Percentiles rank a stretch among this genome's conserved stretches.
Conservation (phyloP, 2,797 vertebrate genomes). For the Danio tinwini region DNA sequence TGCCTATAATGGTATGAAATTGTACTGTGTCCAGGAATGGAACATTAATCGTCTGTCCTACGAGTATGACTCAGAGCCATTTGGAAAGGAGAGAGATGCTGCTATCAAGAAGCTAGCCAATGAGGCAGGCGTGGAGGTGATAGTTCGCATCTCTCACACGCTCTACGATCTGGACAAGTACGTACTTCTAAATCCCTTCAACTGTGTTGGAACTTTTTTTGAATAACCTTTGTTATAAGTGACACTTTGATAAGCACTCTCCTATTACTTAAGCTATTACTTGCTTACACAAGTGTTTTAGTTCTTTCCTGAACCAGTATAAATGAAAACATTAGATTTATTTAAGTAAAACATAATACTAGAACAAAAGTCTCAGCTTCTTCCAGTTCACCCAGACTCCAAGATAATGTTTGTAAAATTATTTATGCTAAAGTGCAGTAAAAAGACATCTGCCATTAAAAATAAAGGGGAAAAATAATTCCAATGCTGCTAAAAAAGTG, state of each 20-base stretch:
- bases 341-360: too few relatives aligned
- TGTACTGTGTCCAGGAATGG: slow-evolving; percentile 60
- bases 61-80: slow-evolving; percentile 69
- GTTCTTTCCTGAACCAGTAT: neutral
- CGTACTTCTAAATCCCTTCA: slow-evolving; percentile 5
- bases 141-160: slow-evolving; percentile 67
- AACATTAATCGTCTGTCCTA: slow-evolving; percentile 68
- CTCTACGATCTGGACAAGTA: slow-evolving; percentile 70
- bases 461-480: too few relatives aligned
- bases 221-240: neutral
- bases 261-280: too few relatives aligned
- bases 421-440: too few relatives aligned
- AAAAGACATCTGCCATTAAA: too few relatives aligned
- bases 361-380: too few relatives aligned
- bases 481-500: too few relatives aligned
- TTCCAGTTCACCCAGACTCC: neutral
- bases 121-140: slow-evolving; percentile 66
- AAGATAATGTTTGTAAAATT: neutral
- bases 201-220: neutral
- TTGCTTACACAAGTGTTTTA: neutral
- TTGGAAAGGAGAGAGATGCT: slow-evolving; percentile 66
- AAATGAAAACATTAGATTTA: neutral
- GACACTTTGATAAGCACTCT: neutral
- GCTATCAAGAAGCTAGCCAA: slow-evolving; percentile 68
- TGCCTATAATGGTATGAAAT: neutral